Base-by-base conservation (phyloP, 2,797 vertebrate genomes). In the Chelmon rostratus region DNA sequence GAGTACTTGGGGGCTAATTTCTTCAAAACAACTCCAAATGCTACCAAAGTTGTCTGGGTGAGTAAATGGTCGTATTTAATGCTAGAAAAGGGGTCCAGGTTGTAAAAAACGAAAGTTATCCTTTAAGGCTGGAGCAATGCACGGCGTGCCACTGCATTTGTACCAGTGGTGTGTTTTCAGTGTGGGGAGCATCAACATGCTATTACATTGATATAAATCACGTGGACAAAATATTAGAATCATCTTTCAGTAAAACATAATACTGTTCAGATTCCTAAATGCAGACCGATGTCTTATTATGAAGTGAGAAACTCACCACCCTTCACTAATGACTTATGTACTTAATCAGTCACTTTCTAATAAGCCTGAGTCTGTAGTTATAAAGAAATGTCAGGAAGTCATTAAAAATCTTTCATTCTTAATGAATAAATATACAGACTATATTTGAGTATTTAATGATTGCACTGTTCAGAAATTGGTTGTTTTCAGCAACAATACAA, bases 361-460 rank as follows among this genome's bases (percentile, higher is more conserved):
- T 50, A 28, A 37, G 19, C 31, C 31, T 38, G 13, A 8, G 15
- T 68, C n/a, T 33, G 38, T 12, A 2, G 37, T 44, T 38, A 71
- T 50, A 71, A 37, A 59, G 16, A 52, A 50, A 33, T 72, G 46
- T 62, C n/a, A 62, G n/a, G 37, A 50, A 37, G 42, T 37, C 33
- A 70, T 59, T 69, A 5, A 37, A 37, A 37, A 33, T 31, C 18
- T 16, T 56, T 13, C 4, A 56, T 56, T 44, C 69, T 69, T 56
- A 69, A 49, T 49, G 15, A 37, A 61, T 15, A 31, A 38, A 49
- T 47, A 37, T 19, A 50, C 6, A 21, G 25, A 68, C n/a, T 61
- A n/a, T 13, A 49, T 47, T 28, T 49, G 31, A 58, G 21, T 15
- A n/a, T 31, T 33, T 33, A 23, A 1, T 49, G 8, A 46, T n/a